Percentiles rank a stretch among this genome's conserved stretches.
Conservation (phyloP, 2,888 invertebrate genomes). For the Allacma fusca region DNA sequence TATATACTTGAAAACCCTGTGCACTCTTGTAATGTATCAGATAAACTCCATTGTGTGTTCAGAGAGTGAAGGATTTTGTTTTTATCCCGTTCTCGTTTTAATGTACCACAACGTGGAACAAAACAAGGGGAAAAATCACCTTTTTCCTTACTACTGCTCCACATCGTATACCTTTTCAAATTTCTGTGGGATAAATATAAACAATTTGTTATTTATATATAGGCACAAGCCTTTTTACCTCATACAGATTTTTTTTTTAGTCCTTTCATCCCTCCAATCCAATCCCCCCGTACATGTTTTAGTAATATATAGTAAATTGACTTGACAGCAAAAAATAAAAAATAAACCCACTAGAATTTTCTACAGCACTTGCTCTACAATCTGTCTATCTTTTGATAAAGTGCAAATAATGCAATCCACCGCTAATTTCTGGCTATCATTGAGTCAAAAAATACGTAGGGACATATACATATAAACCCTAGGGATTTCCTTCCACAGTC, state of each 20-base stretch:
- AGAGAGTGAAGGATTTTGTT: conserved; percentile 24
- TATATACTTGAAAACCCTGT: no score
- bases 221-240: background rate
- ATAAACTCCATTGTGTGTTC: background rate
- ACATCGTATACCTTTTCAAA: conserved; percentile 17
- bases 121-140: conserved; percentile 30
- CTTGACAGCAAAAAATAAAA: no score
- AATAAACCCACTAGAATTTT: no score
- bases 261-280: no score
- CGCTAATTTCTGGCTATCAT: conserved; percentile 2
- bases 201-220: background rate
- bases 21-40: no score
- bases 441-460: background rate
- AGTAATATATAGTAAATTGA: no score
- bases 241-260: background rate
- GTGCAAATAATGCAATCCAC: conserved; percentile 1
- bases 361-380: background rate
- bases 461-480: no score
- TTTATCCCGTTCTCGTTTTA: conserved; percentile 27
- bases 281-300: no score
- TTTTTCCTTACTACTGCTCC: conserved; percentile 29
- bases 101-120: conserved; percentile 41
- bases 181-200: background rate
- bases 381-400: background rate
- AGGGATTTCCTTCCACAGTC: no score